Percentiles rank a stretch among this genome's conserved stretches.
Evolutionary conservation across 2,113 vertebrate species (phyloP).

Genomic region (Rhodinocichla rosea): DNA sequence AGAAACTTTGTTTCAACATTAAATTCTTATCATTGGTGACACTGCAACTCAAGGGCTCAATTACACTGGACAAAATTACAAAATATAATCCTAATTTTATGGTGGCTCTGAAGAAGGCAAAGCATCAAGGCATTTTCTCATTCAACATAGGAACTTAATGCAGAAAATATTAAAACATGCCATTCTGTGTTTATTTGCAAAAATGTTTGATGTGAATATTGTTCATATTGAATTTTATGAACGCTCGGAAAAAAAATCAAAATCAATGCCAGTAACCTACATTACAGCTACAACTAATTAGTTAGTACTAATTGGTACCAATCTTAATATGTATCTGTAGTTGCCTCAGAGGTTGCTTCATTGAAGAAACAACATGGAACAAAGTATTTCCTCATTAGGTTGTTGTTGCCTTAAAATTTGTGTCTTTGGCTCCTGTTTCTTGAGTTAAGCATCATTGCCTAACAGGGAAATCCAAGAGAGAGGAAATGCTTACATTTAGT

Average conservation of each 20-base stretch:
- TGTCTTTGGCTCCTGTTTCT: background rate
- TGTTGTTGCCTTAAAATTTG: background rate
- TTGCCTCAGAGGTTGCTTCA: background rate
- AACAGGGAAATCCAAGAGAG: background rate
- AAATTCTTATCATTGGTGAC: background rate
- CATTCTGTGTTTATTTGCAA: background rate
- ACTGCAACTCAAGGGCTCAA: background rate
- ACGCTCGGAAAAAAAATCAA: background rate
- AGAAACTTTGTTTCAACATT: background rate
- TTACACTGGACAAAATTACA: background rate
- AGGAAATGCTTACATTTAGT: background rate
- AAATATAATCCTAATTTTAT: background rate
- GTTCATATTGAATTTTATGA: background rate
- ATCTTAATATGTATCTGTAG: background rate
- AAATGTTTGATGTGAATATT: background rate
- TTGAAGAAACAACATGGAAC: background rate
- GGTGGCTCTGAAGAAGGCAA: background rate
- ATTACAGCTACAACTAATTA: background rate
- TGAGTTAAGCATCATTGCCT: background rate
- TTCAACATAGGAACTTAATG: background rate
- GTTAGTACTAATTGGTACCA: background rate
- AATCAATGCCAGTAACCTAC: background rate
- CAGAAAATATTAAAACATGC: background rate
- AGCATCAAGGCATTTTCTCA: background rate
- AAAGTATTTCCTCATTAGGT: background rate